phyloP scores from a whole-genome alignment of 2,888 invertebrate genomes.

The Drosophila monieri region DNA sequence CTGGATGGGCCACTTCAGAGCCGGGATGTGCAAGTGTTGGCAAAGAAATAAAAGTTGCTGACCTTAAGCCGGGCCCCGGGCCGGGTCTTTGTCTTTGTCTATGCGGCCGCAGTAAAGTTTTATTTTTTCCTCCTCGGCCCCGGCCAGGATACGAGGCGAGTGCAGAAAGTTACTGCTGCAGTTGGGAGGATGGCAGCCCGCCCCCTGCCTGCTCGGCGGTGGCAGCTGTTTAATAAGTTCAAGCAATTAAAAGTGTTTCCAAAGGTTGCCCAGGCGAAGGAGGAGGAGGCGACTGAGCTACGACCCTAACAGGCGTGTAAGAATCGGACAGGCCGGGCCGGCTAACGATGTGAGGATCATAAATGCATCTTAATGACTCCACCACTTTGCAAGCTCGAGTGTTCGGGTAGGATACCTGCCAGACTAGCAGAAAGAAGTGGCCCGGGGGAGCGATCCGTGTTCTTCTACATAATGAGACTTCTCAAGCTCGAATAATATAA shows the following conservation, averaged over 20 bases:
- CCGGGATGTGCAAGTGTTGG: slow-evolving; percentile 74
- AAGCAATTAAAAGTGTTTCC: slow-evolving; percentile 73
- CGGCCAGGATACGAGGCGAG: slow-evolving; percentile 66
- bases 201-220: slow-evolving; percentile 46
- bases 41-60: slow-evolving; percentile 79
- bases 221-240: slow-evolving; percentile 78
- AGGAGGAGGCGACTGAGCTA: slow-evolving; percentile 24
- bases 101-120: slow-evolving; percentile 63
- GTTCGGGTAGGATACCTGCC: slow-evolving; percentile 9
- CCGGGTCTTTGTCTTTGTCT: slow-evolving; percentile 67
- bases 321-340: slow-evolving; percentile 34
- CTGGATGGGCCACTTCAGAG: slow-evolving; percentile 52
- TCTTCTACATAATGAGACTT: slow-evolving; percentile 19
- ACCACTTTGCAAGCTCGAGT: slow-evolving; percentile 10
- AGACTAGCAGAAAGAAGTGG: background rate
- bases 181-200: slow-evolving; percentile 31
- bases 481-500: slow-evolving; percentile 20
- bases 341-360: slow-evolving; percentile 64
- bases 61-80: slow-evolving; percentile 65
- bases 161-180: slow-evolving; percentile 48
- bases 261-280: slow-evolving; percentile 53
- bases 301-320: slow-evolving; percentile 74
- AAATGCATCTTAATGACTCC: slow-evolving; percentile 53
- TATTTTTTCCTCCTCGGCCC: slow-evolving; percentile 33
- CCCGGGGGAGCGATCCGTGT: slow-evolving; percentile 5